Evolutionary conservation across 2,797 vertebrate genomes (phyloP).

Genomic region (Scarus forsteni): DNA sequence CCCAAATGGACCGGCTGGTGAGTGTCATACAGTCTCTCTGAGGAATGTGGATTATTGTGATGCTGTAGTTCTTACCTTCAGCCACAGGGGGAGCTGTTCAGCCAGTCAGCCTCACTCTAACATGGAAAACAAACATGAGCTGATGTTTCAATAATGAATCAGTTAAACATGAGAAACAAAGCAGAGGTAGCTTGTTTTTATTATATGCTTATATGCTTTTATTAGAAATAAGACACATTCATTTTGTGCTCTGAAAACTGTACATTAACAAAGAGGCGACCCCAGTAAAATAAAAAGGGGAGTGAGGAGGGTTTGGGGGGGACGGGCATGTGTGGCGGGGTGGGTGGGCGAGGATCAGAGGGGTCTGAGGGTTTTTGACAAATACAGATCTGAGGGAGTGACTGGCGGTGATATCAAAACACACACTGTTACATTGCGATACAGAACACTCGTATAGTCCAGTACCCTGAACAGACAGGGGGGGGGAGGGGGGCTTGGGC

Average conservation of each 20-base stretch:
- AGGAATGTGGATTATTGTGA: too few relatives aligned
- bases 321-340: conserved; percentile 24
- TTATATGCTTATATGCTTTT: conserved; percentile 89
- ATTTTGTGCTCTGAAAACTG: conserved; percentile 98
- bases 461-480: conserved; percentile 77
- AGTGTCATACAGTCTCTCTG: too few relatives aligned
- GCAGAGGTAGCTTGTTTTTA: conserved; percentile 47
- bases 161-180: conserved; percentile 21
- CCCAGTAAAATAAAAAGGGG: conserved; percentile 84
- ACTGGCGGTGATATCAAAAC: conserved; percentile 86
- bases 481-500: conserved; percentile 57
- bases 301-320: conserved; percentile 44
- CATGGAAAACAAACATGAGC: too few relatives aligned
- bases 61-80: too few relatives aligned
- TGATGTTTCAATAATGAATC: too few relatives aligned
- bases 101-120: too few relatives aligned
- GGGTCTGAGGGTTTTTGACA: conserved; percentile 60
- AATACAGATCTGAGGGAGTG: conserved; percentile 79
- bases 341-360: conserved; percentile 38
- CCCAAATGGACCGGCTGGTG: too few relatives aligned
- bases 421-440: conserved; percentile 86
- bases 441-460: conserved; percentile 87
- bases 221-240: conserved; percentile 98
- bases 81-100: too few relatives aligned
- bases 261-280: conserved; percentile 89